Base-by-base conservation (phyloP, 2,888 invertebrate species). In the Drosophila suboccidentalis region DNA sequence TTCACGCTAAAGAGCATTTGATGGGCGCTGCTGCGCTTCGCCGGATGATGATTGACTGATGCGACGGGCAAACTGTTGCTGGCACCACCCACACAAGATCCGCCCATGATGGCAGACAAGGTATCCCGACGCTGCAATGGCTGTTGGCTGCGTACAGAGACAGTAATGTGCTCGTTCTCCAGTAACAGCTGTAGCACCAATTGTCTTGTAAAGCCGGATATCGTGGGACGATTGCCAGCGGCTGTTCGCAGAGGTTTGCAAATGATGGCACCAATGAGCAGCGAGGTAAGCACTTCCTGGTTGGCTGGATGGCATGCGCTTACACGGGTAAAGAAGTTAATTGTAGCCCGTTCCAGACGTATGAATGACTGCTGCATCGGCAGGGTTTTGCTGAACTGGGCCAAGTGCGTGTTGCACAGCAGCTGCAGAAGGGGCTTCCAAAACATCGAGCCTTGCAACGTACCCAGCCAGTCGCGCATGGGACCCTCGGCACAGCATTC, bases 381-480 rank as follows among this genome's bases (percentile, higher is more conserved):
- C 58, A 92, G 85, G 1, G 87, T 89, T 38, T 84, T 86, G 38
- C 82, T 87, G 22, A 90, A 91, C 59, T 91, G 89, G 1, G 84
- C 78, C 38, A 93, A 93, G 26, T 94, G 93, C 46, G 95, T 94
- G 88, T 95, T 94, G 90, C 96, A 96, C 32, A 97, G 94, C 90
- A 97, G 94, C 67, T 95, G 94, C 10, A 98, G 94, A 71, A 98
- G 93, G 4, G 97, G 96, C 50, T 95, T 94, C 98, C 98, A 98
- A 93, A 98, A 98, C n/a, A 94, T 94, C 3, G 96, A 95, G 8
- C 97, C 97, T 78, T 96, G 95, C 53, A 94, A 93, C 0, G 95
- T 95, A 13, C 98, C 98, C 50, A 98, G 94, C 98, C 98, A 98
- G 92, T 97, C 97, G 78, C 97, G 95, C 94, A 98, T 95, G 75